Conservation (phyloP, 2,797 vertebrate species). For the Galaxias olidus region DNA sequence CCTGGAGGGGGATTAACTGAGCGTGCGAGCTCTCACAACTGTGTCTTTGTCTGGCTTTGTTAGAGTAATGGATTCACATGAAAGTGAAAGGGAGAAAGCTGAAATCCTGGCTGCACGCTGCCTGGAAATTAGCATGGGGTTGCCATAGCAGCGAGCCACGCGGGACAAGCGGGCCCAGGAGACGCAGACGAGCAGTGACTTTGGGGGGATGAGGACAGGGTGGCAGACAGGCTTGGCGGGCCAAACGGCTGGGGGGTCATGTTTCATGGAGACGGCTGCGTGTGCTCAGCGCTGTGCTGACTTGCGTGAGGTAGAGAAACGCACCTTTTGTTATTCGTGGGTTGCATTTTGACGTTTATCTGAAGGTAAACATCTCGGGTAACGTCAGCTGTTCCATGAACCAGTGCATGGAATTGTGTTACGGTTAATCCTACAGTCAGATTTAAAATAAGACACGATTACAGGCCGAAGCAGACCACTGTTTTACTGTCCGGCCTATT, state of each 20-base stretch:
- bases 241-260: constrained; percentile 26
- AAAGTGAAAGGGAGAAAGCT: constrained; percentile 61
- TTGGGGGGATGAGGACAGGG: constrained; percentile 30
- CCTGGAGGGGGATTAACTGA: constrained; percentile 49
- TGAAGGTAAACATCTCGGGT: too few species aligned
- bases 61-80: constrained; percentile 63
- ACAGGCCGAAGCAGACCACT: too few species aligned
- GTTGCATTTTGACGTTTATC: too few species aligned
- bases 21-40: constrained; percentile 56
- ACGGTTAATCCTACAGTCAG: too few species aligned
- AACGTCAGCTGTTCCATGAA: too few species aligned
- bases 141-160: constrained; percentile 65
- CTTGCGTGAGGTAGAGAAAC: too few species aligned
- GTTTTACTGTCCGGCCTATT: too few species aligned
- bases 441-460: too few species aligned
- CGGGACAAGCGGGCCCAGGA: constrained; percentile 66
- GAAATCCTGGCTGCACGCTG: constrained; percentile 53
- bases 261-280: neutral
- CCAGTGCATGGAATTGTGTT: too few species aligned
- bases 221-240: neutral
- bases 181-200: constrained; percentile 49
- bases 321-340: too few species aligned
- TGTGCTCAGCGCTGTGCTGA: too few species aligned
- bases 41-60: constrained; percentile 61
- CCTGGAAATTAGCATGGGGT: constrained; percentile 56